A percentile compares a stretch with the other conserved stretches of the same genome.
Conservation (phyloP, 1,140 invertebrate species). For the Dinoponera quadriceps region DNA sequence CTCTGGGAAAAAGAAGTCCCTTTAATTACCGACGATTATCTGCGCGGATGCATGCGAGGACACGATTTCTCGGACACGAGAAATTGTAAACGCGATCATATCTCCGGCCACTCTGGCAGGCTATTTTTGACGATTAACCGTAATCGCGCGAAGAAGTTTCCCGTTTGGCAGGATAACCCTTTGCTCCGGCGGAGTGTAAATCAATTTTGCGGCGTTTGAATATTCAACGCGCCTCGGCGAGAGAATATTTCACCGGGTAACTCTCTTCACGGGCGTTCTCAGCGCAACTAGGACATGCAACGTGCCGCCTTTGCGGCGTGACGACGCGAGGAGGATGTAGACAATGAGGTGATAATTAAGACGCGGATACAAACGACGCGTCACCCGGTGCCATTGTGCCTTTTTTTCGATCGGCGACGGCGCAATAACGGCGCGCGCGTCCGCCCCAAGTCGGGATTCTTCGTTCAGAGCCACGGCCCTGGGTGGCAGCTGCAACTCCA, state of each 20-base stretch:
- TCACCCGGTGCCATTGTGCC: not conserved
- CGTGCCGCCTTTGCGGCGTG: too few species aligned
- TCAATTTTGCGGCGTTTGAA: not conserved
- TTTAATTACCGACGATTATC: too few species aligned
- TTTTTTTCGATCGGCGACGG: constrained; percentile 2
- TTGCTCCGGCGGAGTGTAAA: not conserved
- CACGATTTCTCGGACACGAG: too few species aligned
- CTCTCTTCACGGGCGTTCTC: not conserved
- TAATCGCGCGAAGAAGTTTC: too few species aligned
- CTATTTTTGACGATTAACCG: too few species aligned
- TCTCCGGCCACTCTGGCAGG: too few species aligned
- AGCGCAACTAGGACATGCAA: too few species aligned
- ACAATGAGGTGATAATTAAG: constrained; percentile 30
- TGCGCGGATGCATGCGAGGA: too few species aligned
- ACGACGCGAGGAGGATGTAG: not conserved
- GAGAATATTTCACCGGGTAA: constrained; percentile 1
- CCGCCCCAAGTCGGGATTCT: not conserved
- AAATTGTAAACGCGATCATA: too few species aligned
- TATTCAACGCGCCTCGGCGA: not conserved
- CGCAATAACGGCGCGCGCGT: not conserved
- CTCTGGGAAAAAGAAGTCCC: too few species aligned
- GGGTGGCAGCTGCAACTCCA: constrained; percentile 53
- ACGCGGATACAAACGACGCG: constrained; percentile 1
- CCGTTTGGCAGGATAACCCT: not conserved
- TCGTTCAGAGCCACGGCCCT: constrained; percentile 27